phyloP scores from a whole-genome alignment of 2,888 invertebrate species.

The Drosophila histrio region DNA sequence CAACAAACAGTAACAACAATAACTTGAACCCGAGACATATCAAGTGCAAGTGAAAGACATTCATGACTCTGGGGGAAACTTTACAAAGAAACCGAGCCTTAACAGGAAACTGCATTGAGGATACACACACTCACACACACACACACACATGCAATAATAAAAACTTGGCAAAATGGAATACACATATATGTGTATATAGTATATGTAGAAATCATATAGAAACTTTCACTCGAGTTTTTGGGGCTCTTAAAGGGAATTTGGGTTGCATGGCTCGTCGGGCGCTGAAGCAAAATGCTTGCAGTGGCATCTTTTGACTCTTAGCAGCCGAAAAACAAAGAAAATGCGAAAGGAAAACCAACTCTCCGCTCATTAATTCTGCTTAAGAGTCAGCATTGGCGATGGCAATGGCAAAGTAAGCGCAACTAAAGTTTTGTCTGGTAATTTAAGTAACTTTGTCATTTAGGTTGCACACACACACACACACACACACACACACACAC shows the following conservation, averaged over 20 bases:
- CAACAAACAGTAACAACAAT: constrained; percentile 1
- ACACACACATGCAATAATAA: not conserved
- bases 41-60: constrained; percentile 44
- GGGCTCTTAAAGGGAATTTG: constrained; percentile 44
- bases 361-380: constrained; percentile 63
- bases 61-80: constrained; percentile 22
- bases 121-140: not conserved
- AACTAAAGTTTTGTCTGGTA: constrained; percentile 70
- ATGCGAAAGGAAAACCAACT: constrained; percentile 34
- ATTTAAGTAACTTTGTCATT: constrained; percentile 78
- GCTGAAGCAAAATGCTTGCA: constrained; percentile 49
- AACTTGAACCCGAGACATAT: constrained; percentile 10
- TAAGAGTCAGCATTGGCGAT: constrained; percentile 33
- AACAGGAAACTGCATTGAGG: not conserved
- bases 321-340: constrained; percentile 17
- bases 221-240: constrained; percentile 48
- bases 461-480: constrained; percentile 38
- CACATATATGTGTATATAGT: not conserved
- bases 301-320: constrained; percentile 55
- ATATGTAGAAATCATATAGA: constrained; percentile 27
- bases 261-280: constrained; percentile 47
- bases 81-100: constrained; percentile 3
- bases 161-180: constrained; percentile 36
- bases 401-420: constrained; percentile 41
- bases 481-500: constrained; percentile 13